phyloP scores from a whole-genome alignment of 2,888 invertebrate genomes.

The Scaptomyza caliginosa region DNA sequence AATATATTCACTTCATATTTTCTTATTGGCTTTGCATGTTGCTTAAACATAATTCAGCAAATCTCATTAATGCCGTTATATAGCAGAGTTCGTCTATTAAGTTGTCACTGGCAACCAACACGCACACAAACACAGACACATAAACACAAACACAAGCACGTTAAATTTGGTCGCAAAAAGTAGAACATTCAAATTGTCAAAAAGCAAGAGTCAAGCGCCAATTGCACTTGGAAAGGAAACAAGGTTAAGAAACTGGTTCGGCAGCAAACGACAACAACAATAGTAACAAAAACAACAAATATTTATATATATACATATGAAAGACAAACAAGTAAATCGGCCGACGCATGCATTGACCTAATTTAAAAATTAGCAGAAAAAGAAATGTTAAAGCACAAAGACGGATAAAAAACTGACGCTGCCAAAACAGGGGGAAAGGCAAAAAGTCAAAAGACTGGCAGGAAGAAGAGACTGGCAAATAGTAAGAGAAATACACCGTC shows the following conservation, averaged over 20 bases:
- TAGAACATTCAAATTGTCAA: constrained; percentile 69
- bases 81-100: constrained; percentile 40
- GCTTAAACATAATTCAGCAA: constrained; percentile 38
- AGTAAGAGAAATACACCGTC: background rate
- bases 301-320: constrained; percentile 21
- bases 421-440: constrained; percentile 44
- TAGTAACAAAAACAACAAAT: constrained; percentile 5
- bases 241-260: constrained; percentile 78
- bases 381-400: constrained; percentile 20
- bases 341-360: constrained; percentile 65
- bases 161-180: constrained; percentile 40
- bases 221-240: constrained; percentile 72
- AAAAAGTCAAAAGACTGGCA: constrained; percentile 32
- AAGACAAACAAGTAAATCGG: constrained; percentile 46
- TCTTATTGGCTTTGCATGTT: constrained; percentile 42
- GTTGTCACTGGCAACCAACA: constrained; percentile 49
- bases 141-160: constrained; percentile 11
- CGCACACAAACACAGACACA: constrained; percentile 24
- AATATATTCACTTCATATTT: constrained; percentile 20
- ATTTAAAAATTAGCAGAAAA: constrained; percentile 59
- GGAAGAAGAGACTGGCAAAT: constrained; percentile 3
- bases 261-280: constrained; percentile 36
- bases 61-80: constrained; percentile 49
- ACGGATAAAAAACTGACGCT: constrained; percentile 41
- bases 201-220: constrained; percentile 62